These are phyloP conservation scores for Micronycteris hirsuta DNA, from an alignment of 2,113 vertebrate species.

Conservation along the genomic window DNA sequence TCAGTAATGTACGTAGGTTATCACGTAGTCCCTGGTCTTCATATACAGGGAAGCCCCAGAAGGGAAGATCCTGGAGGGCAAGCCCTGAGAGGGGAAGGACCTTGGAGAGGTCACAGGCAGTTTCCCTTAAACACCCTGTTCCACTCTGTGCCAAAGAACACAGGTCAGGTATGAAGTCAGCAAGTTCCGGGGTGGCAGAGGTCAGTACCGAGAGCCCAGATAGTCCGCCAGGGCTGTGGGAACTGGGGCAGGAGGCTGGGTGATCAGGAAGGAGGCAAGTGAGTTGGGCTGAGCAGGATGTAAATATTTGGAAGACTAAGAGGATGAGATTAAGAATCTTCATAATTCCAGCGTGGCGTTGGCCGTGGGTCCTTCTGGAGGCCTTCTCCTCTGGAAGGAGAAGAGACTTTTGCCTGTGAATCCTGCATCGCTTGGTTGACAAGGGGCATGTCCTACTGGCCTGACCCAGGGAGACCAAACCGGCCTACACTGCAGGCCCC, in stretches of 20 bases:
- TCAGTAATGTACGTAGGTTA: background rate
- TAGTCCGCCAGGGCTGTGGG: accelerated
- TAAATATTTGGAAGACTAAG: background rate
- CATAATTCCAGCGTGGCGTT: background rate
- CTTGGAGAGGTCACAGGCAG: background rate
- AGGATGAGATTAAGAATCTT: background rate
- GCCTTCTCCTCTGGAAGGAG: background rate
- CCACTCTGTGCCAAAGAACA: background rate
- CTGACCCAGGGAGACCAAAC: too few relatives aligned
- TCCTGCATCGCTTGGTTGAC: background rate
- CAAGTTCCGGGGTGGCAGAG: background rate
- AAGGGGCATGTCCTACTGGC: too few relatives aligned
- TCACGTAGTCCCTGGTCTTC: background rate
- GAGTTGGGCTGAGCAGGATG: too few relatives aligned
- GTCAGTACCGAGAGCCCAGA: background rate
- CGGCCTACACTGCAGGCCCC: too few relatives aligned
- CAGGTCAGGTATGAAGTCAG: background rate
- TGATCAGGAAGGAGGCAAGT: background rate
- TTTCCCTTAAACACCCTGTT: background rate
- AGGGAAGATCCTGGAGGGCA: background rate
- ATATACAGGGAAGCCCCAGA: background rate
- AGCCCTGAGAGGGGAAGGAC: background rate
- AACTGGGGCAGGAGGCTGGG: background rate
- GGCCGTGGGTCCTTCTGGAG: background rate
- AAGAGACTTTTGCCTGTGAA: background rate